Conservation (phyloP, 2,113 vertebrate genomes). For the Lipophrys pholis region DNA sequence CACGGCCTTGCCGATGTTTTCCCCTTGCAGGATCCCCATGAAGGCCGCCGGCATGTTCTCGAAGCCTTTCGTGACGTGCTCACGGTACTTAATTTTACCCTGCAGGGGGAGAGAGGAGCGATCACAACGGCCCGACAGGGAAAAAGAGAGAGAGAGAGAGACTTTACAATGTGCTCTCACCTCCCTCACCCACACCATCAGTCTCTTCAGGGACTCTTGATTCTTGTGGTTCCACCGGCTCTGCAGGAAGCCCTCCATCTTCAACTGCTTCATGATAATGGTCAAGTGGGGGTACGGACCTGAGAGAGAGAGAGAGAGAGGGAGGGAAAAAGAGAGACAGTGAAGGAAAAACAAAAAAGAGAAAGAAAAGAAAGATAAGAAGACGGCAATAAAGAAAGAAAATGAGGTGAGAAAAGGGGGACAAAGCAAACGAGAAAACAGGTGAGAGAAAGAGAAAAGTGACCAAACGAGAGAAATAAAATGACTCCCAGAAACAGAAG, state of each 20-base stretch:
- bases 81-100: conserved; percentile 86
- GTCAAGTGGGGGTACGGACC: conserved; percentile 79
- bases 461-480: no score
- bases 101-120: conserved; percentile 54
- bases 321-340: no score
- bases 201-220: conserved; percentile 81
- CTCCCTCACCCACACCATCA: conserved; percentile 88
- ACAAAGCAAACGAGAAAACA: no score
- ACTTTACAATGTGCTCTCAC: conserved; percentile 35
- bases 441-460: no score
- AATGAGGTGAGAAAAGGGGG: no score
- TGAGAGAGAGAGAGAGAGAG: conserved; percentile 48
- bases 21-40: conserved; percentile 88
- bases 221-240: conserved; percentile 78
- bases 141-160: no score
- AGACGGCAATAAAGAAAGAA: no score
- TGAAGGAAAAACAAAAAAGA: no score
- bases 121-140: no score
- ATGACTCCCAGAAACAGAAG: no score
- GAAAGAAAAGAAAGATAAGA: no score
- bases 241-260: conserved; percentile 87
- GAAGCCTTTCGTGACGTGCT: conserved; percentile 88
- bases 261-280: conserved; percentile 85
- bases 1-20: conserved; percentile 89
- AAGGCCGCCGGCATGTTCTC: conserved; percentile 91